Base-by-base conservation (phyloP, 1,140 invertebrate species). In the Listronotus bonariensis region DNA sequence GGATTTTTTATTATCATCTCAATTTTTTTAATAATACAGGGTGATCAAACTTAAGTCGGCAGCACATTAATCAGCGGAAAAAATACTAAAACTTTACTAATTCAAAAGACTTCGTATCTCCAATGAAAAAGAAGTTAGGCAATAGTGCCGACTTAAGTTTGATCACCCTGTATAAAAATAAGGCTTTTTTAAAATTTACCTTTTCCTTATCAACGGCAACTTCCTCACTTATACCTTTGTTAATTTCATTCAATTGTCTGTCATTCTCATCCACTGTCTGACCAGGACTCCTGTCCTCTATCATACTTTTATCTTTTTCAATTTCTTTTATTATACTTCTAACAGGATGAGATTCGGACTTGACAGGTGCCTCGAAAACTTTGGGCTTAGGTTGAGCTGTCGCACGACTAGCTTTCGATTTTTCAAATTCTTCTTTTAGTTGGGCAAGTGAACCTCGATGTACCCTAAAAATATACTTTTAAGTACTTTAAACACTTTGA, bases 251-350 rank as follows among this genome's bases (percentile, higher is more conserved):
- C 26, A 40, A 42, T 32, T 64, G 34, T 36, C 34, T 62, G 53
- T 65, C 52, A 57, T 31, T 26, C 31, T 67, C 57, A 7, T 57
- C 48, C n/a, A 59, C 38, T 18, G 40, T 51, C 45, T 64, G 52
- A 38, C 63, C 52, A 26, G 32, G 36, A 42, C 14, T 66, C 34
- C 54, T 36, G 6, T 54, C 51, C 20, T 32, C 42, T 11, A 36
- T 11, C n/a, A 14, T 26, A 3, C 55, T 51, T 48, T 64, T 72
- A 41, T 68, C 65, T 41, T 71, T 81, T 67, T 80, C 79, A 20
- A 79, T 69, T 49, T 81, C 80, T 68, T 79, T 80, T 11, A 79
- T 67, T 14, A 79, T 76, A 60, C 77, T 80, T 49, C 71, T 76
- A 34, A 80, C 67, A 0, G 73, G 67, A 65, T 69, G 68, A 14